Base-by-base conservation (phyloP, 2,113 vertebrate genomes). In the Menura novaehollandiae region DNA sequence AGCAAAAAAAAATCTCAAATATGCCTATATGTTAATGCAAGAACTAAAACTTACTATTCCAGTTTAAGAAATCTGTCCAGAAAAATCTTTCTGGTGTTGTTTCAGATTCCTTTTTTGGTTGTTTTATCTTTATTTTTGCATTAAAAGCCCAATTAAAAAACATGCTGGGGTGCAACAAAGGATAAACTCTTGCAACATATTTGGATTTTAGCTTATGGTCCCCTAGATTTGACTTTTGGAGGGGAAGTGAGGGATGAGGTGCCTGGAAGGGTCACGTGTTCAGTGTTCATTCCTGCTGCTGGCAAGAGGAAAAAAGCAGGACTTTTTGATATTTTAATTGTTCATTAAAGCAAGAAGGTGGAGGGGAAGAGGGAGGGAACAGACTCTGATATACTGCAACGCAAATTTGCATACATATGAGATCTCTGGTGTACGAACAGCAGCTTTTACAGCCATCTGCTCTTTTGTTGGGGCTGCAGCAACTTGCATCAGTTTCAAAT, bases 381-480 rank as follows among this genome's bases (percentile, higher is more conserved):
- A 15, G 82, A 88, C 33, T 73, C 89, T 89, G 85, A 82, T 88
- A 81, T 87, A 83, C 58, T 91, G 93, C 91, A 97, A 75, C 53
- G 83, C 58, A 96, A 84, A 96, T 93, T 94, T 97, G 92, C 93
- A 93, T 96, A 80, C 60, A 55, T 92, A 83, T 86, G 95, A 93
- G 64, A 59, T 88, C 69, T 74, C 79, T 97, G 93, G 96, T 87
- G 90, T 91, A 91, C 55, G 85, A 97, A 91, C 85, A 96, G 93
- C 85, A 97, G 95, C 62, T 95, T 96, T 91, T 55, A 23, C 53
- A 68, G 67, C 97, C 97, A 97, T 97, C 97, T 98, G 97, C 76
- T 97, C 90, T 95, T 98, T 94, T 84, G 95, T 95, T 95, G 80
- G 91, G 71, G 64, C 94, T 95, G 52, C 80, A 96, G 95, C 82